Base-by-base conservation (phyloP, 2,888 invertebrate species). In the Physocephala rufipes region DNA sequence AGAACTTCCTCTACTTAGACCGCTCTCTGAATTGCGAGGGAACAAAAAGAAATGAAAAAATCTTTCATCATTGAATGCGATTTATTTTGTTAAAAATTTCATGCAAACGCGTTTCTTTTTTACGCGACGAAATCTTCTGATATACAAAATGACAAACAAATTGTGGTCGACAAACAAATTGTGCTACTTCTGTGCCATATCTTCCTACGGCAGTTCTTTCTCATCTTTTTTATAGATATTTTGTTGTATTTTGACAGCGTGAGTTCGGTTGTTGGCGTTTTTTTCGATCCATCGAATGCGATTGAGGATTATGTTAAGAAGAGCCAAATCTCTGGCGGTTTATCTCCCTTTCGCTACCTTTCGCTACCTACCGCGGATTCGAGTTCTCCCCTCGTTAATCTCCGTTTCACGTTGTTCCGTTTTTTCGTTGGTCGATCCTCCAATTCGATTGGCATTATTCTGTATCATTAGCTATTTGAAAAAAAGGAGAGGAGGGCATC, bases 281-380 rank as follows among this genome's bases (percentile, higher is more conserved):
- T 47, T 16, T n/a, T n/a, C n/a, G n/a, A 28, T 28, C 21, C 59
- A 28, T 28, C 59, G 59, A 36, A 47, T 47, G 62, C 45, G 63
- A 63, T 16, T 62, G 61, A 30, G 55, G 53, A 66, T 66, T 66
- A 66, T 66, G 66, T 53, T 66, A 66, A 66, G 66, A 36, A 66
- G 66, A 36, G 36, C 5, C 36, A 4, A 36, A 36, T 36, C 5
- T 45, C 9, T 24, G 15, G 43, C 49, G 49, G 49, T 49, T 21
- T 26, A 28, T 47, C 9, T 36, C 36, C 36, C 9, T 36, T 36
- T 36, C 16, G 49, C n/a, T n/a, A n/a, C n/a, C n/a, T n/a, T n/a
- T n/a, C n/a, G n/a, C n/a, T 19, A n/a, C 49, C 49, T 19, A 12
- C 21, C 19, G 19, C 49, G n/a, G 49, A 4, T 19, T n/a, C 26